Percentiles rank a stretch among this genome's conserved stretches.
Conservation (phyloP, 2,888 invertebrate species). For the Synergus gifuensis region DNA sequence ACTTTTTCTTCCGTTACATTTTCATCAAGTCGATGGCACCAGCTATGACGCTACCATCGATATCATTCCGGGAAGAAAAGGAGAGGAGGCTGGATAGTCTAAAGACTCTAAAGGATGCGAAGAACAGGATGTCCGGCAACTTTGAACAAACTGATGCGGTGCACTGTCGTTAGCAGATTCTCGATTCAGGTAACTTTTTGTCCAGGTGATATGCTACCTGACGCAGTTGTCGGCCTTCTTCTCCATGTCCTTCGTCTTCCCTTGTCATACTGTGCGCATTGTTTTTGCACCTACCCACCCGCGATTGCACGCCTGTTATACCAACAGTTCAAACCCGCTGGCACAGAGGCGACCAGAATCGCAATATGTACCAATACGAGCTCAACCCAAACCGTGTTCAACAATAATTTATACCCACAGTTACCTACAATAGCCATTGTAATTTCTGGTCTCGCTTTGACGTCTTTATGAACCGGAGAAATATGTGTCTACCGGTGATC, state of each 20-base stretch:
- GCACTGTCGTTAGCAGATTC: constrained; percentile 50
- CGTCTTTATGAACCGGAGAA: constrained; percentile 63
- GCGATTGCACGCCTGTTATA: constrained; percentile 44
- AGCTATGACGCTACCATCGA: background rate
- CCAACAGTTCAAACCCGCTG: constrained; percentile 21
- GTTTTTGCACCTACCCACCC: constrained; percentile 56
- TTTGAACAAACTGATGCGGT: constrained; percentile 50
- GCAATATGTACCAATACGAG: constrained; percentile 54
- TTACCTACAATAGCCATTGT: constrained; percentile 55
- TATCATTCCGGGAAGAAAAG: background rate
- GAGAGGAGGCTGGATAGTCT: background rate
- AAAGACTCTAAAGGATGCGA: constrained; percentile 41
- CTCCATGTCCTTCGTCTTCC: constrained; percentile 56
- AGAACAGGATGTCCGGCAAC: constrained; percentile 57
- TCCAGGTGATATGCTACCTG: constrained; percentile 54
- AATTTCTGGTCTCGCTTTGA: constrained; percentile 64
- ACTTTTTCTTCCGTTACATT: background rate
- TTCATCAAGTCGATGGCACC: background rate
- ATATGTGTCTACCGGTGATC: constrained; percentile 54
- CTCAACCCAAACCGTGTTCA: constrained; percentile 48
- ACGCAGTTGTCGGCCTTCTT: constrained; percentile 52
- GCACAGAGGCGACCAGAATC: constrained; percentile 48
- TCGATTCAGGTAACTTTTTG: constrained; percentile 59
- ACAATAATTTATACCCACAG: constrained; percentile 63
- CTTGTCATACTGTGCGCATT: constrained; percentile 49